These are phyloP conservation scores for Polydrusus pterygomalis DNA, from an alignment of 2,888 invertebrate species.

Conservation along the genomic window DNA sequence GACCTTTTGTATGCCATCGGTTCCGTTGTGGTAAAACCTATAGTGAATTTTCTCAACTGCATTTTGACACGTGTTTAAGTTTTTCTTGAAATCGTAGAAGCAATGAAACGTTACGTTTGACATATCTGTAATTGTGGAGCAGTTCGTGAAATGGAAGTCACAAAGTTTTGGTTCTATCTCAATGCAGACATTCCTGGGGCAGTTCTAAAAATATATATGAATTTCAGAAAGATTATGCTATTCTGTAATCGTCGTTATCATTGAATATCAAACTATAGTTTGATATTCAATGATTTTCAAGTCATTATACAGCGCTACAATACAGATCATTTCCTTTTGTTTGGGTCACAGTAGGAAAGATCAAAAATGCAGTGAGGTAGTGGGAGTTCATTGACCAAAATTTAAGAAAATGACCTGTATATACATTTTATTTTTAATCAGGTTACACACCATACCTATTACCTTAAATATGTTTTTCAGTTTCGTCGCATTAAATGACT, in stretches of 20 bases:
- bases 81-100: conserved; percentile 58
- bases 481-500: conserved; percentile 62
- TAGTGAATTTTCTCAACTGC: conserved; percentile 67
- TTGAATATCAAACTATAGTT: too few species aligned
- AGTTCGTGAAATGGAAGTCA: conserved; percentile 63
- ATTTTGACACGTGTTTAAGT: conserved; percentile 64
- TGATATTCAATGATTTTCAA: too few species aligned
- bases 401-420: too few species aligned
- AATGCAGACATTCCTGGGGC: conserved; percentile 68
- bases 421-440: too few species aligned
- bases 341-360: too few species aligned
- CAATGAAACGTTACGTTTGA: conserved; percentile 57
- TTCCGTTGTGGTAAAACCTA: conserved; percentile 71
- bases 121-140: conserved; percentile 56
- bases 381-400: too few species aligned
- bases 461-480: conserved; percentile 46
- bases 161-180: conserved; percentile 65
- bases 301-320: too few species aligned
- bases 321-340: too few species aligned
- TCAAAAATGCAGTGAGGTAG: too few species aligned
- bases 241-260: too few species aligned
- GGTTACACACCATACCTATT: too few species aligned
- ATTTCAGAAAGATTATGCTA: too few species aligned
- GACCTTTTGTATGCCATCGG: conserved; percentile 69
- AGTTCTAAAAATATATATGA: conserved; percentile 63